Conservation (phyloP, 2,888 invertebrate genomes). For the Ischnura elegans region DNA sequence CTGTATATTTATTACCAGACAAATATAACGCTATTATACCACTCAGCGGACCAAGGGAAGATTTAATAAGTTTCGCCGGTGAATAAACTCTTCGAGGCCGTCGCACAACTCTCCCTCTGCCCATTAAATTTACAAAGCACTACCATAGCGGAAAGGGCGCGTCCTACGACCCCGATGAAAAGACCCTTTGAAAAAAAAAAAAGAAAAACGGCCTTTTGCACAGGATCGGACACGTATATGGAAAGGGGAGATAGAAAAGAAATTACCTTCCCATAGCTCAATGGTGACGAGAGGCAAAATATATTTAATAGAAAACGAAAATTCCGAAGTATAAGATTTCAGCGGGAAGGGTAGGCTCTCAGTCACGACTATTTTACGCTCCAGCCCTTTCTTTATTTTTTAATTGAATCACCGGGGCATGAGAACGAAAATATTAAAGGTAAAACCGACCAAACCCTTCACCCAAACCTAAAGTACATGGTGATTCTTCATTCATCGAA, state of each 20-base stretch:
- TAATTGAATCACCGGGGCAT: slow-evolving; percentile 40
- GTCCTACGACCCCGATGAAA: not conserved
- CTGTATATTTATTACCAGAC: not conserved
- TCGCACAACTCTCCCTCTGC: not conserved
- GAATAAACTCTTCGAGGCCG: not conserved
- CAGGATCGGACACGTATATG: not conserved
- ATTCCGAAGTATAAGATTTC: not conserved
- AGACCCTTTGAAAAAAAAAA: not conserved
- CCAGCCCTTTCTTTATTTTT: not conserved
- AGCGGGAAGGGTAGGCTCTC: not conserved
- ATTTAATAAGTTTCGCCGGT: not conserved
- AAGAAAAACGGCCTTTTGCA: not conserved
- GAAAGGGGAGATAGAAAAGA: not conserved
- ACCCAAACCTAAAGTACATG: not conserved
- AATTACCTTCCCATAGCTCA: not conserved
- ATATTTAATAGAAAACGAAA: not conserved
- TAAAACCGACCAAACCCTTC: not conserved
- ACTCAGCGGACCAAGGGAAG: not conserved
- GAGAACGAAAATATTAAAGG: not conserved
- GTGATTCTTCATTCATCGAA: slow-evolving; percentile 25
- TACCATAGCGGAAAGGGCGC: not conserved
- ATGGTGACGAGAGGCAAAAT: not conserved
- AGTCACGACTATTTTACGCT: not conserved
- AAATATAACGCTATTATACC: not conserved
- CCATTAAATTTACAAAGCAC: not conserved